Evolutionary conservation across 2,888 invertebrate species (phyloP).

Genomic region (Zonitis immaculata): DNA sequence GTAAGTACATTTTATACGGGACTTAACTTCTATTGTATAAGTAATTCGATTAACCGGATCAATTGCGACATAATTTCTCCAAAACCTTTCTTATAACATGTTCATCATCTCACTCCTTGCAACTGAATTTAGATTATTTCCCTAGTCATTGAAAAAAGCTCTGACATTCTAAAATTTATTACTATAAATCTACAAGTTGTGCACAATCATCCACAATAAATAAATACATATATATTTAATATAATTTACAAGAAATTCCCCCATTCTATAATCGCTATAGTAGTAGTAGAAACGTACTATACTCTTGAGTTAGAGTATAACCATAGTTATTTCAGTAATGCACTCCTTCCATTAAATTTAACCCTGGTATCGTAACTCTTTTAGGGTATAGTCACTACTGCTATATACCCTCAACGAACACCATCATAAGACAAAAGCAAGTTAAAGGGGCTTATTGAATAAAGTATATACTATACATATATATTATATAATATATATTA

Average conservation of each 20-base stretch:
- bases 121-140: too few relatives aligned
- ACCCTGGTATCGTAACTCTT: constrained; percentile 33
- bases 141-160: too few relatives aligned
- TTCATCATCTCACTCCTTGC: too few relatives aligned
- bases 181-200: too few relatives aligned
- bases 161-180: too few relatives aligned
- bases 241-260: constrained; percentile 22
- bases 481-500: too few relatives aligned
- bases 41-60: too few relatives aligned
- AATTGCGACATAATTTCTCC: too few relatives aligned
- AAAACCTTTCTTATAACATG: too few relatives aligned
- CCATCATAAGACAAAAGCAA: constrained; percentile 34
- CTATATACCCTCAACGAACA: constrained; percentile 29
- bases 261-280: constrained; percentile 10
- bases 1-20: too few relatives aligned
- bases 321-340: constrained; percentile 47
- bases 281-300: constrained; percentile 22
- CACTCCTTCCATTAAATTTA: constrained; percentile 41
- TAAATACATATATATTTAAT: constrained; percentile 5
- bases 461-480: constrained; percentile 15
- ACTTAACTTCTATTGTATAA: too few relatives aligned
- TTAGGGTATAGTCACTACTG: constrained; percentile 27
- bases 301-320: constrained; percentile 37
- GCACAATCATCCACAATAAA: neutral
- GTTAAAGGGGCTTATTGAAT: constrained; percentile 39